Evolutionary conservation across 2,113 vertebrate species (phyloP).

Genomic region (Datnioides undecimradiatus): DNA sequence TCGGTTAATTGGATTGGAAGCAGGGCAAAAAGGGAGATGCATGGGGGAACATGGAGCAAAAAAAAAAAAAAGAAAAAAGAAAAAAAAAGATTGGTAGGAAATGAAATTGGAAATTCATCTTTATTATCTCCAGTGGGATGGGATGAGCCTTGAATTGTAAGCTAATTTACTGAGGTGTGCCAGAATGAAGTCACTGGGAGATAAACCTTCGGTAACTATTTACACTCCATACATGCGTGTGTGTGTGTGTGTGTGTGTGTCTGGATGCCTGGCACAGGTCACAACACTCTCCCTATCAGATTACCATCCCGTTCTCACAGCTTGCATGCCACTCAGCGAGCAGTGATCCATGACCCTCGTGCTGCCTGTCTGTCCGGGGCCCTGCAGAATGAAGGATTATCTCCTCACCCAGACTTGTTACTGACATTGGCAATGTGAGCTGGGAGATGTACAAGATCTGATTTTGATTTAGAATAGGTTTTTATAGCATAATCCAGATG

Average conservation of each 20-base stretch:
- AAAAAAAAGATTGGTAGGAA: conserved; percentile 44
- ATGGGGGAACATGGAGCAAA: conserved; percentile 20
- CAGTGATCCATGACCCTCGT: conserved; percentile 19
- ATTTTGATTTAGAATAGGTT: conserved; percentile 9
- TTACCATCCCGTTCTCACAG: conserved; percentile 21
- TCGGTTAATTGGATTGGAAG: conserved; percentile 72
- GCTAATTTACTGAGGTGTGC: conserved; percentile 54
- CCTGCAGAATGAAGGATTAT: conserved; percentile 42
- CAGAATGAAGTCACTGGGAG: conserved; percentile 34
- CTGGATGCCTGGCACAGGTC: conserved; percentile 9
- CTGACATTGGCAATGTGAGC: conserved; percentile 20
- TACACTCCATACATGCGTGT: not conserved
- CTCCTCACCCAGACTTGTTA: conserved; percentile 23
- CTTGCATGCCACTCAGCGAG: conserved; percentile 38
- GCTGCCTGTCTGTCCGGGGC: not conserved
- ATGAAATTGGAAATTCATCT: conserved; percentile 54
- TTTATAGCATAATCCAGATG: conserved; percentile 32
- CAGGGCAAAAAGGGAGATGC: conserved; percentile 7
- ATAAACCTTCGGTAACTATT: conserved; percentile 56
- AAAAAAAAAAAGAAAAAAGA: conserved; percentile 45
- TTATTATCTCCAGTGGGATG: conserved; percentile 48
- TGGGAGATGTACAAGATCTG: conserved; percentile 27
- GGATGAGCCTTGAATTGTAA: conserved; percentile 45
- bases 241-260: not conserved
- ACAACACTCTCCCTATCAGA: conserved; percentile 26